phyloP scores from a whole-genome alignment of 1,140 invertebrate species.

The Penaeus vannamei region DNA sequence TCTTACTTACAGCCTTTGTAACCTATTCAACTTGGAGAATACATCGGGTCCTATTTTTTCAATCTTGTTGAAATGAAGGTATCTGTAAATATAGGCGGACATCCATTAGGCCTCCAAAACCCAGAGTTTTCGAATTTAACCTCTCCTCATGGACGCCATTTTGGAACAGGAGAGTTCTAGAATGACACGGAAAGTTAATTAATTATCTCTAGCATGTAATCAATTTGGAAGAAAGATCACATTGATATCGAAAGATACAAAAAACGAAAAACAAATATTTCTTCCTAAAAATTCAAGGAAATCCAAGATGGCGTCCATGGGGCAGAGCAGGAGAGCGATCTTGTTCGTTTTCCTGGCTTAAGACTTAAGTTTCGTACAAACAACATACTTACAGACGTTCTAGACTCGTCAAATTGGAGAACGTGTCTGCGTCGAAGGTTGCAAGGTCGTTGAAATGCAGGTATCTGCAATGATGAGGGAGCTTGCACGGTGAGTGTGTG shows the following conservation, averaged over 20 bases:
- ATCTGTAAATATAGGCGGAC: slow-evolving; percentile 58
- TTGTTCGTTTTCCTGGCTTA: not conserved
- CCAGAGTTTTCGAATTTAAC: not conserved
- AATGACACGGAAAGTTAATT: no score
- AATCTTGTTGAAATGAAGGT: slow-evolving; percentile 65
- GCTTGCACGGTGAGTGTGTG: slow-evolving; percentile 44
- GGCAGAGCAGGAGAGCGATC: not conserved
- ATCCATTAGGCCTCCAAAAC: slow-evolving; percentile 45
- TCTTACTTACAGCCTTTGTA: slow-evolving; percentile 62
- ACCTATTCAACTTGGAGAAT: slow-evolving; percentile 64
- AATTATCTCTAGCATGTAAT: no score
- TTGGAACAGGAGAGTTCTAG: no score
- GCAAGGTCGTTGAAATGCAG: slow-evolving; percentile 79
- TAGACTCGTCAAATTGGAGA: slow-evolving; percentile 77
- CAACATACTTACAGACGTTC: slow-evolving; percentile 75
- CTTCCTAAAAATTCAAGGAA: no score
- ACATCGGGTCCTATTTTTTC: slow-evolving; percentile 58
- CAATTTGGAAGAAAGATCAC: no score
- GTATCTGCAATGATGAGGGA: slow-evolving; percentile 72
- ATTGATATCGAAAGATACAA: no score
- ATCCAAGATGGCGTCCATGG: not conserved
- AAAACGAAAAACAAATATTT: no score
- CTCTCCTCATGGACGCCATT: not conserved
- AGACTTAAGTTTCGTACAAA: slow-evolving; percentile 4
- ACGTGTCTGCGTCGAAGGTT: slow-evolving; percentile 76